Evolutionary conservation across 2,797 vertebrate species (phyloP), one percentile per base, ranked within the genome.

Genomic region (Gobio occitaniae): DNA sequence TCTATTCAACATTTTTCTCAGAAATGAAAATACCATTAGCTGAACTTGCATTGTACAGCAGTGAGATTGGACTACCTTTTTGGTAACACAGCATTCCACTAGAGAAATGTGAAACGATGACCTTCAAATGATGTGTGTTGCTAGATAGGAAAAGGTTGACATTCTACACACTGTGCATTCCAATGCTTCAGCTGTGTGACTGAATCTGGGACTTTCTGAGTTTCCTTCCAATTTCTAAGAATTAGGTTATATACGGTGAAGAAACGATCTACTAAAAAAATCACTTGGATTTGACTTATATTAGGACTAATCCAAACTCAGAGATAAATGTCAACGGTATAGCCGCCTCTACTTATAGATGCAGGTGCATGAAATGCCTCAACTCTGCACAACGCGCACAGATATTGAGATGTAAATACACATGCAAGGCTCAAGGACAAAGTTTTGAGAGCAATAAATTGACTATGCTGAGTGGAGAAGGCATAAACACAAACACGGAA

Each of bases 61-160:
- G n/a, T 65, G 19, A 80, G 78, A 19, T 19, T 3, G 48, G 15
- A 32, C 71, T 72, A 61, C 69, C 38, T 72, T 61, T 72, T 59
- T 80, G 48, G 19, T n/a, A 38, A 41, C 29, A 66, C 29, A 50
- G 32, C 47, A 52, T 74, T 61, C 68, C 78, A 52, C 25, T n/a
- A 66, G 47, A 66, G 61, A 66, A 77, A 77, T 83, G 47, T 74
- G 8, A 16, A 65, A 84, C 25, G 11, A 47, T 38, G 61, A 79
- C 32, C 41, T 78, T 65, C 56, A 68, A 13, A 54, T 63, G 16
- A 52, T 38, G 19, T 71, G 70, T 76, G 47, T 66, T 50, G 12
- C 44, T 17, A 70, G 48, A 77, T 17, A 70, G 15, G 32, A 48
- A 84, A 85, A 80, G 41, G 32, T 29, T 50, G 44, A 29, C 50